These are phyloP conservation scores for Petrocephalus zakoni DNA, from an alignment of 2,113 vertebrate genomes.

Conservation along the genomic window DNA sequence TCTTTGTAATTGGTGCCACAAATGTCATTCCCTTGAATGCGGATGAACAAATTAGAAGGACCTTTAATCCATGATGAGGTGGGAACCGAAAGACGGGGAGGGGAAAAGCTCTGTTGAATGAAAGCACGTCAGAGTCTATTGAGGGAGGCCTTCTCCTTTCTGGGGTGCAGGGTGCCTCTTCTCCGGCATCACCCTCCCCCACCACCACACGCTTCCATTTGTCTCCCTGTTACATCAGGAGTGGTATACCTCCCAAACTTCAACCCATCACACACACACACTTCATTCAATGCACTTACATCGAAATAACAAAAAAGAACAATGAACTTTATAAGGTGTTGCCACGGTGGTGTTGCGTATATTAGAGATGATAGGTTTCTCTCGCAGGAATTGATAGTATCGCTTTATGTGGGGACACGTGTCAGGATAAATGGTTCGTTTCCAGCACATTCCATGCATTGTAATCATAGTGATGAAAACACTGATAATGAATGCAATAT, in stretches of 20 bases:
- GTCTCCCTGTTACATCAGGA: not conserved
- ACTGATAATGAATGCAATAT: not conserved
- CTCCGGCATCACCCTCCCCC: not conserved
- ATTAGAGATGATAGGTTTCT: not conserved
- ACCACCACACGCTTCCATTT: not conserved
- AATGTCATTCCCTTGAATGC: not conserved
- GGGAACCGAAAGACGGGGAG: not conserved
- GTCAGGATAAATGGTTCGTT: not conserved
- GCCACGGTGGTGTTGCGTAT: not conserved
- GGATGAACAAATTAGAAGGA: not conserved
- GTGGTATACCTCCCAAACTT: not conserved
- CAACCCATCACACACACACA: not conserved
- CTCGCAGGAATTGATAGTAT: not conserved
- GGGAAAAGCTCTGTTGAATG: not conserved
- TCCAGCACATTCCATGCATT: not conserved
- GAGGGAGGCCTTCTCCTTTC: not conserved
- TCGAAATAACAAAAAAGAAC: not conserved
- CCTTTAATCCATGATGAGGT: not conserved
- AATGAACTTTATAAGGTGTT: not conserved
- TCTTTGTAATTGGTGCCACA: not conserved
- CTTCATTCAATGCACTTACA: not conserved
- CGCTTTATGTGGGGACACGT: not conserved
- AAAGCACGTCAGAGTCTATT: not conserved
- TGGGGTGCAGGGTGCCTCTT: not conserved
- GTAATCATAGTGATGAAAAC: not conserved